Conservation (phyloP, 2,888 invertebrate species). For the Siphlonurus alternatus region DNA sequence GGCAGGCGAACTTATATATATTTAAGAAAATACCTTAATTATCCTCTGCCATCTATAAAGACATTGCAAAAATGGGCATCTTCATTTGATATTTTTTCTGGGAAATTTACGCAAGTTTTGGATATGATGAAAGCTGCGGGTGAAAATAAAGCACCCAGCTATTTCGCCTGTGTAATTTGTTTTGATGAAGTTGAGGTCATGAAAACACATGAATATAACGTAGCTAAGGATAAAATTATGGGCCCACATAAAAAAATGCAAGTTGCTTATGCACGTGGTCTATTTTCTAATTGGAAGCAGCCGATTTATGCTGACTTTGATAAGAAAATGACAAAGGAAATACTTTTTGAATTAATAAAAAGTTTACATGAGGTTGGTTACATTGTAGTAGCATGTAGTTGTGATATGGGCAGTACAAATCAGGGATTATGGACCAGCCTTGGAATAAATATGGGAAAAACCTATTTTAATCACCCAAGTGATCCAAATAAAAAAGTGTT, state of each 20-base stretch:
- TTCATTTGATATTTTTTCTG: background rate
- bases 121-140: background rate
- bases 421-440: slow-evolving; percentile 10
- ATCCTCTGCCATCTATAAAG: slow-evolving; percentile 6
- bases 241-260: slow-evolving; percentile 13
- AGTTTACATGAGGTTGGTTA: slow-evolving; percentile 5
- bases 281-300: slow-evolving; percentile 13
- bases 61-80: background rate
- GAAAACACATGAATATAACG: slow-evolving; percentile 5
- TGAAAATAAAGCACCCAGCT: background rate
- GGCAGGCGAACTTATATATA: background rate
- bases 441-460: background rate
- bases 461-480: slow-evolving; percentile 6
- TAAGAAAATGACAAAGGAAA: slow-evolving; percentile 6
- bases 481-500: slow-evolving; percentile 4
- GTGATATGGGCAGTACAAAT: slow-evolving; percentile 12
- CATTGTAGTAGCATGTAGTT: slow-evolving; percentile 6
- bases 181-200: slow-evolving; percentile 11
- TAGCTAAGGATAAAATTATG: slow-evolving; percentile 10
- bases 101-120: slow-evolving; percentile 1
- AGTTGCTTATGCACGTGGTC: slow-evolving; percentile 12
- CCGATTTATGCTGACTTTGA: slow-evolving; percentile 13
- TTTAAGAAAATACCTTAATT: background rate
- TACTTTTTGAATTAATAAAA: slow-evolving; percentile 9
- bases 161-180: background rate